Percentiles rank a stretch among this genome's conserved stretches.
Conservation (phyloP, 2,113 vertebrate genomes). For the Cololabis saira region DNA sequence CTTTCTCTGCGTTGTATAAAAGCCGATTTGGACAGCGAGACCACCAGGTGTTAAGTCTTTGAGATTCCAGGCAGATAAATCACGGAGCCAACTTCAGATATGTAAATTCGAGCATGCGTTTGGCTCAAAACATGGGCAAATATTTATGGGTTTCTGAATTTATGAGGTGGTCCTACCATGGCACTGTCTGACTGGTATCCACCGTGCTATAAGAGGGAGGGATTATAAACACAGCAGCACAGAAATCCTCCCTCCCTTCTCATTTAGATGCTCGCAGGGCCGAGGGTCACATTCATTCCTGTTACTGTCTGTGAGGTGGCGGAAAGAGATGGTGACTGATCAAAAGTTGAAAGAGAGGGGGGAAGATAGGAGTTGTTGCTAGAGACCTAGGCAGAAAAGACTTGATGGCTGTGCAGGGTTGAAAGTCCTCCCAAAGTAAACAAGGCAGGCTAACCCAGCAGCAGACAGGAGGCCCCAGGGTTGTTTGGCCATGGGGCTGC, state of each 20-base stretch:
- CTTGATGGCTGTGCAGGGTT: constrained; percentile 57
- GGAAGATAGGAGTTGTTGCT: not conserved
- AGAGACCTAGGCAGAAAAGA: constrained; percentile 19
- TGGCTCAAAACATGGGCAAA: constrained; percentile 72
- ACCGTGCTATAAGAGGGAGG: constrained; percentile 64
- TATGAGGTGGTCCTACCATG: constrained; percentile 70
- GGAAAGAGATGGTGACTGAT: constrained; percentile 3
- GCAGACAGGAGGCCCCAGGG: constrained; percentile 56
- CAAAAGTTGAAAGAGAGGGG: not conserved
- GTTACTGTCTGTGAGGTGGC: constrained; percentile 36
- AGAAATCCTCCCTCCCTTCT: constrained; percentile 58
- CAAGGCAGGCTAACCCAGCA: constrained; percentile 46
- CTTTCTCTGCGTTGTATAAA: constrained; percentile 43
- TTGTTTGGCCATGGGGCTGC: constrained; percentile 62
- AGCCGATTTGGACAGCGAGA: constrained; percentile 34
- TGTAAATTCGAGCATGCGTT: constrained; percentile 68
- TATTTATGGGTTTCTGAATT: constrained; percentile 78
- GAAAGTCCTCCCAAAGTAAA: constrained; percentile 79
- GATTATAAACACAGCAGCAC: constrained; percentile 72
- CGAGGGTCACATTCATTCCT: constrained; percentile 44
- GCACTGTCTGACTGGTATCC: constrained; percentile 67
- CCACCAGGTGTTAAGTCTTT: constrained; percentile 37
- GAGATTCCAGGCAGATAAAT: constrained; percentile 57
- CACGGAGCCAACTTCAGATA: constrained; percentile 67
- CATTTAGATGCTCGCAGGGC: constrained; percentile 35